phyloP scores from a whole-genome alignment of 2,797 vertebrate genomes.

The Vespertilio murinus region DNA sequence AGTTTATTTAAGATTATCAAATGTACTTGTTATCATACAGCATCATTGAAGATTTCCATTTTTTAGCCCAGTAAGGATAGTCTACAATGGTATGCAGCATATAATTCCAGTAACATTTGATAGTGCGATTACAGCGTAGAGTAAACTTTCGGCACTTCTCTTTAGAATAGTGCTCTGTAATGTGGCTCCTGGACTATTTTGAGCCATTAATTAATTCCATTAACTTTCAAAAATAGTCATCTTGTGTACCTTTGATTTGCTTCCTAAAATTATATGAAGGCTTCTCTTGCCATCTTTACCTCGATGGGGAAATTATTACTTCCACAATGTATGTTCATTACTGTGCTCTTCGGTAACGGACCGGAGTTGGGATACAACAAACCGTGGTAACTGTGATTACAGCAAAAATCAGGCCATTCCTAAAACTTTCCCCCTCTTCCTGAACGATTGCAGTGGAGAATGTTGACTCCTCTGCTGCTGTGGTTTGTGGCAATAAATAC shows the following conservation, averaged over 20 bases:
- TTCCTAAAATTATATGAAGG: slow-evolving; percentile 74
- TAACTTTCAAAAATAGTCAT: slow-evolving; percentile 74
- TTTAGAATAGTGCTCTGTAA: slow-evolving; percentile 73
- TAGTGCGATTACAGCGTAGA: slow-evolving; percentile 61
- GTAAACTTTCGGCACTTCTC: slow-evolving; percentile 56
- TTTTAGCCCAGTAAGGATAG: slow-evolving; percentile 52
- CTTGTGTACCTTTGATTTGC: slow-evolving; percentile 58
- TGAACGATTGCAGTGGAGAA: slow-evolving; percentile 64
- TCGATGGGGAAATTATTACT: background rate
- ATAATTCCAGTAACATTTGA: slow-evolving; percentile 6
- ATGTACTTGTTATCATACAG: slow-evolving; percentile 70
- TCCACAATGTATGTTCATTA: slow-evolving; percentile 51
- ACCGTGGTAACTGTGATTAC: slow-evolving; percentile 51
- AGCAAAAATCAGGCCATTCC: slow-evolving; percentile 43
- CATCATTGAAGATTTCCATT: background rate
- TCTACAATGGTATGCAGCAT: slow-evolving; percentile 22
- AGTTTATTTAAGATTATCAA: slow-evolving; percentile 73
- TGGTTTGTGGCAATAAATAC: slow-evolving; percentile 79
- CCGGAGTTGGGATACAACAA: background rate
- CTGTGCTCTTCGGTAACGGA: slow-evolving; percentile 56
- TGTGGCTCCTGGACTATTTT: slow-evolving; percentile 76
- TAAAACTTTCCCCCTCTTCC: slow-evolving; percentile 55
- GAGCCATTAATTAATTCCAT: slow-evolving; percentile 70
- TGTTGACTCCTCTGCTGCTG: slow-evolving; percentile 62
- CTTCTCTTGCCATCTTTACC: background rate